Evolutionary conservation across 2,113 vertebrate genomes (phyloP), one percentile per base, ranked within the genome.

Genomic region (Electrona antarctica): DNA sequence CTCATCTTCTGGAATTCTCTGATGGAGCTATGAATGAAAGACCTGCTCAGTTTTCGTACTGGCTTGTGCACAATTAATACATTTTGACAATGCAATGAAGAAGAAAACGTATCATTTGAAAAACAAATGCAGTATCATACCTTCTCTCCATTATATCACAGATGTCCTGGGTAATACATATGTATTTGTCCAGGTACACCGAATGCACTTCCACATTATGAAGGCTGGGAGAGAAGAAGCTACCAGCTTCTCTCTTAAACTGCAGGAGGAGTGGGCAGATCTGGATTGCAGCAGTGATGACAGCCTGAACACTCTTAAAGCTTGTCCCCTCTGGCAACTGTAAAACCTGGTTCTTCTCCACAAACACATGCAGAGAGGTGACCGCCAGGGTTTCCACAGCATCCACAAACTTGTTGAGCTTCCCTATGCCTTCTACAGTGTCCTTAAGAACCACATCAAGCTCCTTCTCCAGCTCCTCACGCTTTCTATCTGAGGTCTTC

Each of bases 351-450:
- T 77, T 84, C 10, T 80, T 60, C 0, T 72, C 81, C 3, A 1
- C 48, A 60, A 93, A 93, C 64, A 92, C 84, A 4, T 85, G 86
- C 48, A 81, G 67, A 0, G 92, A 93, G 9, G 91, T 93, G 76
- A 84, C 89, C 0, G 90, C 82, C 73, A 93, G 89, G 56, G 79
- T 92, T 84, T 93, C 92, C 77, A 93, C 66, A 13, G 89, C 88
- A 47, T 89, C 88, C 86, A 93, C 78, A 67, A 93, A 91, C 60
- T 4, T 7, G 9, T 80, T 7, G 0, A 93, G 87, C 63, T 82
- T 41, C 84, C 82, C 65, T 74, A 94, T 68, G 0, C 90, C 90
- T 5, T 14, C 14, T 65, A 88, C 56, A 49, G 87, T 87, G 52
- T 75, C 69, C 49, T 84, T 71, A 33, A 93, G 29, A 47, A 90